These are phyloP conservation scores for Bombylius major DNA, from an alignment of 2,888 invertebrate genomes.

Conservation along the genomic window DNA sequence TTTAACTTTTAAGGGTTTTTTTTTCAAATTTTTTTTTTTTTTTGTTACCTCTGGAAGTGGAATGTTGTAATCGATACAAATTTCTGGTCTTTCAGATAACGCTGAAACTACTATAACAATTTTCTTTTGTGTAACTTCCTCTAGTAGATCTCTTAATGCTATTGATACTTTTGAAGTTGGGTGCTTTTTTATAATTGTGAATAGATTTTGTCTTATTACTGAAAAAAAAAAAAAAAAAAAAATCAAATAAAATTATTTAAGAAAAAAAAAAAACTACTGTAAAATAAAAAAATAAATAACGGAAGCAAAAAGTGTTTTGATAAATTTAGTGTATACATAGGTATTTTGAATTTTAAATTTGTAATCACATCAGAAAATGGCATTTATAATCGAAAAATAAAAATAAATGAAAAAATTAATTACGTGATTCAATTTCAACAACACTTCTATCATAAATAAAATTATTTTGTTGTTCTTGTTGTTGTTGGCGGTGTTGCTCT, in stretches of 20 bases:
- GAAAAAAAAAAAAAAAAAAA: not conserved
- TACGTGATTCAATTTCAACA: too few relatives aligned
- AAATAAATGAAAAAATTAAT: not conserved
- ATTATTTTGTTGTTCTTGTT: too few relatives aligned
- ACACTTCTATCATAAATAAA: too few relatives aligned
- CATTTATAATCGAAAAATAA: not conserved
- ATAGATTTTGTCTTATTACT: not conserved
- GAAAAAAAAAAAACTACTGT: not conserved
- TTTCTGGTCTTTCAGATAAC: conserved; percentile 26
- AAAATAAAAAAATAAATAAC: not conserved
- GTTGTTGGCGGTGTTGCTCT: too few relatives aligned
- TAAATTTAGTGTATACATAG: not conserved
- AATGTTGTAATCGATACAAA: conserved; percentile 25
- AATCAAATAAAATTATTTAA: not conserved
- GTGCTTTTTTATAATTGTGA: not conserved
- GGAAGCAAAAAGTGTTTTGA: not conserved
- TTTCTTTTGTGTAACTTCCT: conserved; percentile 18
- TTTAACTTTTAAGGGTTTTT: too few relatives aligned
- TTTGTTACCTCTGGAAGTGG: conserved; percentile 27
- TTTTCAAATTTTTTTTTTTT: not conserved
- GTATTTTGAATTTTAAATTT: not conserved
- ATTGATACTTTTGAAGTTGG: conserved; percentile 25
- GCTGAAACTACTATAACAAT: conserved; percentile 26
- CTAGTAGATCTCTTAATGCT: conserved; percentile 22
- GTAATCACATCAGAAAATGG: not conserved